Percentiles rank a stretch among this genome's conserved stretches.
Conservation (phyloP, 1,140 invertebrate genomes). For the Neoseiulus cucumeris region DNA sequence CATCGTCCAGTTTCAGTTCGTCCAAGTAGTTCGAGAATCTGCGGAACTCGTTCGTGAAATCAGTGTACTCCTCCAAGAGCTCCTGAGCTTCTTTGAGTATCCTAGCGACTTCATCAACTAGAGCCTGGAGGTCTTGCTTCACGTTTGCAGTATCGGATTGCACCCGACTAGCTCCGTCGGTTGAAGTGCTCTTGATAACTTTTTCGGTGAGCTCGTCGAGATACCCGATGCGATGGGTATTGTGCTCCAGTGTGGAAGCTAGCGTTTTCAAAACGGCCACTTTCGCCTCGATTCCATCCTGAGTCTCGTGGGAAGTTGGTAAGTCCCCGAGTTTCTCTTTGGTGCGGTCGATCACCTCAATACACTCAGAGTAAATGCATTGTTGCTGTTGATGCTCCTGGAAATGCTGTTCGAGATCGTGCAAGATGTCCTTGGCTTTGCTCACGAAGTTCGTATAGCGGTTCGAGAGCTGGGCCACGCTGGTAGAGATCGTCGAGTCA, state of each 20-base stretch:
- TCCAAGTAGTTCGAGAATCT: constrained; percentile 42
- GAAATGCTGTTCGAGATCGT: constrained; percentile 66
- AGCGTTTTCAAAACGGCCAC: constrained; percentile 60
- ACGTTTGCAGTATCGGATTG: constrained; percentile 70
- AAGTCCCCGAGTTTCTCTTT: constrained; percentile 55
- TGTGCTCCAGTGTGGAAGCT: constrained; percentile 63
- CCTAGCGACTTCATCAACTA: constrained; percentile 55
- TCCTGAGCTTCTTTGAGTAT: constrained; percentile 46
- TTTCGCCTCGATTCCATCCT: constrained; percentile 60
- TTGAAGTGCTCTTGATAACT: constrained; percentile 74
- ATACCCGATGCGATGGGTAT: constrained; percentile 65
- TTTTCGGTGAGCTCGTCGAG: constrained; percentile 73
- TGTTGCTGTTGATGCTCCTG: constrained; percentile 42
- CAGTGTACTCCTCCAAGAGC: constrained; percentile 52
- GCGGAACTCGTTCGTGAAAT: constrained; percentile 42
- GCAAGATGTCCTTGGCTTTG: constrained; percentile 76
- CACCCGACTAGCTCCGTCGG: constrained; percentile 58
- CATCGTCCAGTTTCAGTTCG: constrained; percentile 61
- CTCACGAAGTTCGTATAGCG: constrained; percentile 82
- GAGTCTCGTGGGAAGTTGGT: constrained; percentile 43
- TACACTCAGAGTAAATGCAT: constrained; percentile 66
- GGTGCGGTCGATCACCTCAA: constrained; percentile 70
- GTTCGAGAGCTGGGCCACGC: constrained; percentile 73
- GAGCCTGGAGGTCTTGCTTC: constrained; percentile 64
- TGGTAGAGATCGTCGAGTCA: constrained; percentile 77